Evolutionary conservation across 2,113 vertebrate genomes (phyloP).

Genomic region (Oxyruncus cristatus): DNA sequence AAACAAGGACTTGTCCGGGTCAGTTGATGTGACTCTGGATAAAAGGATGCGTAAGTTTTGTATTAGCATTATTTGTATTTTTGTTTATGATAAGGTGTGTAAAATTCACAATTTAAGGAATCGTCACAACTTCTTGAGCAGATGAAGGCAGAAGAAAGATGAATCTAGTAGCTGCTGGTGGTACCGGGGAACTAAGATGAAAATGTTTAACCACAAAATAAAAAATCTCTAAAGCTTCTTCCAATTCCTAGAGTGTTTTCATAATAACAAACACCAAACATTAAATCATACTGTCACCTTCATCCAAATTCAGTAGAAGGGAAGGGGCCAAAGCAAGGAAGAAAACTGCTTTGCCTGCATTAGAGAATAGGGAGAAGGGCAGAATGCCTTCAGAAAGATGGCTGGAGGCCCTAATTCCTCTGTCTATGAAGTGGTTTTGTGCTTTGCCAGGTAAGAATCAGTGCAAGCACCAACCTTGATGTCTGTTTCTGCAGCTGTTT

Average conservation of each 20-base stretch:
- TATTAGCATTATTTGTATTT: background rate
- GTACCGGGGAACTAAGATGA: background rate
- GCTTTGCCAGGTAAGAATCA: background rate
- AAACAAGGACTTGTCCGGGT: background rate
- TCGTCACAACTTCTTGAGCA: background rate
- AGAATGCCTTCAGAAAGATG: background rate
- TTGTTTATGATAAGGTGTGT: background rate
- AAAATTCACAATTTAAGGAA: background rate
- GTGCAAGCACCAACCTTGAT: background rate
- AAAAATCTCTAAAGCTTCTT: background rate
- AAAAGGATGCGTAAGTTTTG: background rate
- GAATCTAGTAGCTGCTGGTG: background rate
- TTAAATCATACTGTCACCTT: background rate
- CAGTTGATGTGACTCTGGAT: background rate
- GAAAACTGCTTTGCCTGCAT: background rate
- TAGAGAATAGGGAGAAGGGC: background rate
- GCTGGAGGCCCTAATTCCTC: background rate
- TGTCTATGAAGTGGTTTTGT: background rate
- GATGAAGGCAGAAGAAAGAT: background rate
- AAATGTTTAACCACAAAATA: background rate
- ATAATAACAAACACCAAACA: background rate
- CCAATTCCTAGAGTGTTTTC: background rate
- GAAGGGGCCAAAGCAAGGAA: background rate
- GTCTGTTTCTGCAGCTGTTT: background rate
- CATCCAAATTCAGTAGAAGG: background rate